Base-by-base conservation (phyloP, 2,113 vertebrate species). In the Protomyctophum bolini region DNA sequence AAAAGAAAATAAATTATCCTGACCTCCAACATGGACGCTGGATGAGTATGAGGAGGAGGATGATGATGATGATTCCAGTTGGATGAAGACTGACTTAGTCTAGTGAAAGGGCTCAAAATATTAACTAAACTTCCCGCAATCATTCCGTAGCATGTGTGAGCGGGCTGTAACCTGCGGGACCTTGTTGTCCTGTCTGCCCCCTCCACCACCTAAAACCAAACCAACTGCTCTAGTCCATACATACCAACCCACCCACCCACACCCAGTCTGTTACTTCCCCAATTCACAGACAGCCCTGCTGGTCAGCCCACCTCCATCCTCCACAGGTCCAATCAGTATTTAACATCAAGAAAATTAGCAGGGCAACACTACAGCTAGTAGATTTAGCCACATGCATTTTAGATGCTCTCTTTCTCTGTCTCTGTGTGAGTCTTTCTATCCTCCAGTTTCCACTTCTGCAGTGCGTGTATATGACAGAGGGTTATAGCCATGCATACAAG, bases 101-200 rank as follows among this genome's bases (percentile, higher is more conserved):
- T 81, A 84, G 83, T 77, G 70, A 72, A 76, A 60, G 79, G 75
- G 77, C 79, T 77, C 49, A 76, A 86, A 84, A 84, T 57, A 49
- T 78, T 65, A 82, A 83, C 76, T 75, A 67, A 86, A 70, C 72
- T 72, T 89, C 76, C 82, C 68, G 76, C 82, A 77, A 77, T 81
- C 85, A 88, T 93, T 92, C 91, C 90, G 72, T 69, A 70, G 46
- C 74, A 59, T 68, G 71, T 67, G 71, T 67, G 72, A 82, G 70
- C 80, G 59, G 79, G 83, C 63, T 73, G 59, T 2, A 77, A 75
- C 73, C 60, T 49, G 1, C 55, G 2, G 45, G 58, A 63, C 50
- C 64, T 58, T 8, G 58, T 9, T 60, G 58, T 73, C 46, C 47
- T 9, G 49, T 45, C 68, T 6, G 75, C 48, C 9, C 8, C 2